phyloP scores from a whole-genome alignment of 2,888 invertebrate species.

The Drosophila meridionalis region DNA sequence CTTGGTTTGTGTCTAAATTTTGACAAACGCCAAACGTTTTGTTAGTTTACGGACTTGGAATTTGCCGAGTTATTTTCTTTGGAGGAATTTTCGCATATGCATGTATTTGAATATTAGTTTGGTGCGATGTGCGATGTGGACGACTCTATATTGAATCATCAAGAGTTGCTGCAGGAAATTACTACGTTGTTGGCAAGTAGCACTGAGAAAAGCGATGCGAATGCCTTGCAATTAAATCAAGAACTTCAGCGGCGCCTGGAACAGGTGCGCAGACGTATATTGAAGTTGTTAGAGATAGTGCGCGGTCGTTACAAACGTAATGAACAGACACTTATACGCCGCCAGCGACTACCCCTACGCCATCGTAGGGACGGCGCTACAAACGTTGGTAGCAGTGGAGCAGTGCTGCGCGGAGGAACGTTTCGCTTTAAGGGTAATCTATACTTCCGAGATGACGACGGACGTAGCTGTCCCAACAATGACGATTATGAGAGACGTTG shows the following conservation, averaged over 20 bases:
- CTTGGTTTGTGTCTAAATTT: slow-evolving; percentile 11
- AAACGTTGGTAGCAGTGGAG: slow-evolving; percentile 84
- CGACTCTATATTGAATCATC: slow-evolving; percentile 19
- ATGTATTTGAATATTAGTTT: background rate
- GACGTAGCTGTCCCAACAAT: slow-evolving; percentile 87
- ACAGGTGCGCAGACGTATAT: slow-evolving; percentile 56
- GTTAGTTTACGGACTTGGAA: background rate
- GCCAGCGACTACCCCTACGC: slow-evolving; percentile 1
- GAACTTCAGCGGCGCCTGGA: slow-evolving; percentile 75
- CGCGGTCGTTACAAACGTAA: slow-evolving; percentile 69
- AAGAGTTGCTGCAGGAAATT: slow-evolving; percentile 57
- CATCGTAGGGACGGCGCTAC: background rate
- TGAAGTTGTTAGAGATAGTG: slow-evolving; percentile 59
- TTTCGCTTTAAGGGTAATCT: slow-evolving; percentile 85
- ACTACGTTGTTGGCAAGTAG: slow-evolving; percentile 29
- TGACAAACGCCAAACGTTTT: slow-evolving; percentile 6
- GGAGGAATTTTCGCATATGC: background rate
- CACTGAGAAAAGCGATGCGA: slow-evolving; percentile 46
- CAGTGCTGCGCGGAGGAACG: slow-evolving; percentile 82
- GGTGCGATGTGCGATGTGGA: slow-evolving; percentile 25
- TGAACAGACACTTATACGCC: slow-evolving; percentile 55
- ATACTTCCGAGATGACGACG: slow-evolving; percentile 88
- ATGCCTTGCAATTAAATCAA: slow-evolving; percentile 74
- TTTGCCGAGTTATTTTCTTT: background rate
- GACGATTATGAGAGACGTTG: slow-evolving; percentile 87